Conservation (phyloP, 2,888 invertebrate genomes). For the Ornithoptera priamus region DNA sequence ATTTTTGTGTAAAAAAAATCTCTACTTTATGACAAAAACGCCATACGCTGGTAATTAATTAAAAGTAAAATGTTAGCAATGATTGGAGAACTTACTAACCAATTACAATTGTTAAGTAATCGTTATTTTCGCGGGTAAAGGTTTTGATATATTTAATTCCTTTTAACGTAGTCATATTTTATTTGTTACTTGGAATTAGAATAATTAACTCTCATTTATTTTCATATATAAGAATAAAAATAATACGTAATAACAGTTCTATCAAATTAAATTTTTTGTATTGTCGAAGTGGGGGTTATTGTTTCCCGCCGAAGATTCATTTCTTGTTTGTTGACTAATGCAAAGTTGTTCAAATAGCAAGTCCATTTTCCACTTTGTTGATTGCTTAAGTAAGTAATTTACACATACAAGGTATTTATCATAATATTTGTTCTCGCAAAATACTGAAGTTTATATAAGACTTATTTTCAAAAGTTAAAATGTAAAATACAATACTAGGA, state of each 20-base stretch:
- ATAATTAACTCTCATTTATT: background rate
- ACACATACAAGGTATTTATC: no score
- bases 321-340: background rate
- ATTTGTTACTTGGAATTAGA: background rate
- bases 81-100: constrained; percentile 15
- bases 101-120: constrained; percentile 1
- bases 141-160: background rate
- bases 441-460: no score
- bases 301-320: constrained; percentile 10
- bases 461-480: no score
- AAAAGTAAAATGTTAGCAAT: constrained; percentile 6
- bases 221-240: background rate
- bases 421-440: no score
- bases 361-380: background rate
- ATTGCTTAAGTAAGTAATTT: background rate
- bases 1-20: no score
- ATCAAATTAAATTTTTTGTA: background rate
- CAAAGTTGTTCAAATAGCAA: constrained; percentile 14
- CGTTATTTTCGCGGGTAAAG: constrained; percentile 6
- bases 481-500: background rate
- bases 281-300: constrained; percentile 12
- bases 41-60: background rate
- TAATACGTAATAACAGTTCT: background rate
- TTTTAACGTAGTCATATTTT: background rate
- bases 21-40: no score